Conservation (phyloP, 2,888 invertebrate species). For the Ceriagrion tenellum region DNA sequence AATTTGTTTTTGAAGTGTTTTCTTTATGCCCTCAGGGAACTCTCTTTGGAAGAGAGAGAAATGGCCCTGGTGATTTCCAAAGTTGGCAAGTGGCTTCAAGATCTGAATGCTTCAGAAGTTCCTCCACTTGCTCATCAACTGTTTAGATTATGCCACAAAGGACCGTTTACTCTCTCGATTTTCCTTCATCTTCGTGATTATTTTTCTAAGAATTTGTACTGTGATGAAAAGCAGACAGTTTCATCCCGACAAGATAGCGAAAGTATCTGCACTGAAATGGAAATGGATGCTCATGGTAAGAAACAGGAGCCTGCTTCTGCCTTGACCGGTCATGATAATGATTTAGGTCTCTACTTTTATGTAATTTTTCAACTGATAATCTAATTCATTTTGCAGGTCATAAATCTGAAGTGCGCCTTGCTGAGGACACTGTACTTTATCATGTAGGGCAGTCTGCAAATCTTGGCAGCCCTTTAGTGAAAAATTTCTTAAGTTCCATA, state of each 20-base stretch:
- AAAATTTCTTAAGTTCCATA: conserved; percentile 77
- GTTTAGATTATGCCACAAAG: conserved; percentile 80
- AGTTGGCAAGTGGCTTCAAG: conserved; percentile 81
- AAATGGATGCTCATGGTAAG: conserved; percentile 52
- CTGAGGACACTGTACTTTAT: conserved; percentile 83
- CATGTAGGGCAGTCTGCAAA: conserved; percentile 80
- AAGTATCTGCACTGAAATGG: conserved; percentile 43
- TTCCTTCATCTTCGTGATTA: conserved; percentile 79
- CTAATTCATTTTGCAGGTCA: conserved; percentile 75
- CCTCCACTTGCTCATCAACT: conserved; percentile 85
- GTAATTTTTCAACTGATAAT: conserved; percentile 49
- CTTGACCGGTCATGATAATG: not conserved
- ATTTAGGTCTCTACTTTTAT: not conserved
- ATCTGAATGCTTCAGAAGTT: conserved; percentile 82
- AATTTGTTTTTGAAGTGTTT: not conserved
- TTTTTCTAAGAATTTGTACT: conserved; percentile 75
- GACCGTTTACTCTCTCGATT: conserved; percentile 77
- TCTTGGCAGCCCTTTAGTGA: conserved; percentile 77
- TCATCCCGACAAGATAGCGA: conserved; percentile 42
- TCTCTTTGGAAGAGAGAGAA: conserved; percentile 81
- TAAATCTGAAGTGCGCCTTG: conserved; percentile 78
- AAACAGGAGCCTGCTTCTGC: not conserved
- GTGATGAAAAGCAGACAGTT: conserved; percentile 13
- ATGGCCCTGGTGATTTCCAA: conserved; percentile 83
- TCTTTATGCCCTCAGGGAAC: conserved; percentile 78